Evolutionary conservation across 2,113 vertebrate genomes (phyloP).

Genomic region (Sinocyclocheilus grahami): DNA sequence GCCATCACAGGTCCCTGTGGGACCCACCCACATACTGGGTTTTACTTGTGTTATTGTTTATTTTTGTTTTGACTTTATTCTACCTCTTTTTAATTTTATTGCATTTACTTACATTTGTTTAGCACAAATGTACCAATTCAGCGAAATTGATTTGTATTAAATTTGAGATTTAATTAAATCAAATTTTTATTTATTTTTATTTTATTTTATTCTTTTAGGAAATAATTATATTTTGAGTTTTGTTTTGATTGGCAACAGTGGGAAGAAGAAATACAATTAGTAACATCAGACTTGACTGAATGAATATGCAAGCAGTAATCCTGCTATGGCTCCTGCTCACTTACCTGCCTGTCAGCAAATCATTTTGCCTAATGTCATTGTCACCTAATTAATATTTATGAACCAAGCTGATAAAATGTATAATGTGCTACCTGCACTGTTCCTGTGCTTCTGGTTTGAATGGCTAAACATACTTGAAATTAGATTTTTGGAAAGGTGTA

Average conservation of each 20-base stretch:
- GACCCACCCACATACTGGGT: too few species aligned
- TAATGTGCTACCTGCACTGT: background rate
- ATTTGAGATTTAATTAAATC: too few species aligned
- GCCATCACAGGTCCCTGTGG: too few species aligned
- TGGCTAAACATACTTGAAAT: background rate
- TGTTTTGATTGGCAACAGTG: background rate
- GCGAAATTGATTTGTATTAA: too few species aligned
- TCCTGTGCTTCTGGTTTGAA: background rate
- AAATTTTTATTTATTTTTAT: too few species aligned
- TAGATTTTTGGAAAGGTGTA: background rate
- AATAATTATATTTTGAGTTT: background rate
- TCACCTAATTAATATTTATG: conserved; percentile 29
- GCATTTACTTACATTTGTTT: too few species aligned
- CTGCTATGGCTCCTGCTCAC: background rate
- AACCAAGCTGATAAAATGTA: background rate
- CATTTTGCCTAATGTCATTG: conserved; percentile 4
- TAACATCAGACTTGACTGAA: background rate
- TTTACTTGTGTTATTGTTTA: too few species aligned
- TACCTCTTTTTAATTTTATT: too few species aligned
- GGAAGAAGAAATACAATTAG: background rate
- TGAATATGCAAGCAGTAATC: background rate
- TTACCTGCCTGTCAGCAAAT: conserved; percentile 20
- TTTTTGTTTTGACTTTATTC: too few species aligned
- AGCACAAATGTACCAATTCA: too few species aligned
- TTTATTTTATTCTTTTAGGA: too few species aligned